Percentiles rank a stretch among this genome's conserved stretches.
Conservation (phyloP, 1,140 invertebrate genomes). For the Teleogryllus occipitalis region DNA sequence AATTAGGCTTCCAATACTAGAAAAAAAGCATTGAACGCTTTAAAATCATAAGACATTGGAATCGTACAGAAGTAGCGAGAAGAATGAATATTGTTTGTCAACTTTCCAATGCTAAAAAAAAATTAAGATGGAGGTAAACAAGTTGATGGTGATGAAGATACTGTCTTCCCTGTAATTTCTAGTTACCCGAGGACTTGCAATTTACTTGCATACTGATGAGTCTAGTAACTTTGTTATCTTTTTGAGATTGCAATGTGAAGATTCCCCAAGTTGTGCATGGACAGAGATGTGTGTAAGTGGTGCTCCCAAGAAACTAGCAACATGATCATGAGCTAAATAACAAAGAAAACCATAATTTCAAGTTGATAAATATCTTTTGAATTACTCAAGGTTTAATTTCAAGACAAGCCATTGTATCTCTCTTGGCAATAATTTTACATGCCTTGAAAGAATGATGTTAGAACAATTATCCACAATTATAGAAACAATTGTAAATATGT, state of each 20-base stretch:
- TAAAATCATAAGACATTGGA: background rate
- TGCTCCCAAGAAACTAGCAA: background rate
- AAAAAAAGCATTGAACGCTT: background rate
- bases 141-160: background rate
- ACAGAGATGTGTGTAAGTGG: background rate
- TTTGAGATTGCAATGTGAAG: background rate
- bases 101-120: background rate
- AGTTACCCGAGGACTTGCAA: background rate
- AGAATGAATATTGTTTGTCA: background rate
- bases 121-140: background rate
- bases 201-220: background rate
- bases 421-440: too few species aligned
- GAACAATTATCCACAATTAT: too few species aligned
- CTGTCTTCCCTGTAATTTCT: slow-evolving; percentile 2
- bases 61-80: background rate
- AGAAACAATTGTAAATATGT: too few species aligned
- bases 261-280: background rate
- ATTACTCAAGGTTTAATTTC: too few species aligned
- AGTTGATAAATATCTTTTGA: too few species aligned
- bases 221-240: background rate
- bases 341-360: background rate
- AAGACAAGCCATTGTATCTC: too few species aligned
- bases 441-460: too few species aligned
- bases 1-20: background rate
- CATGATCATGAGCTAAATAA: background rate